These are phyloP conservation scores for Cheracebus regulus DNA, from an alignment of 2,797 vertebrate genomes.

Conservation along the genomic window DNA sequence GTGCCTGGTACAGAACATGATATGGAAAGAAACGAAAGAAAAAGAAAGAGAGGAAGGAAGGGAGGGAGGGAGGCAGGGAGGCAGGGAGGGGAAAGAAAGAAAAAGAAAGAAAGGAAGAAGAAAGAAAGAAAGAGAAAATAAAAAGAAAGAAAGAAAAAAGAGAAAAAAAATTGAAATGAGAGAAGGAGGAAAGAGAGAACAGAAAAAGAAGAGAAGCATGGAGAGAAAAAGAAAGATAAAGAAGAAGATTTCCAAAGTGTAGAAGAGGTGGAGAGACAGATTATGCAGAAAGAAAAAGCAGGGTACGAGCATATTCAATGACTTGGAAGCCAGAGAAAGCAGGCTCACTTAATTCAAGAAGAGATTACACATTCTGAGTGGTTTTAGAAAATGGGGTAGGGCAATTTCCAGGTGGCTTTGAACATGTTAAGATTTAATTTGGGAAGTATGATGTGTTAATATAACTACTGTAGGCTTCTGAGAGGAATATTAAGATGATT, in stretches of 20 bases:
- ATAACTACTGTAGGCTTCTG: neutral
- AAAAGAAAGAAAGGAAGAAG: accelerated
- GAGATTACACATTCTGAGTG: neutral
- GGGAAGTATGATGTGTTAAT: neutral
- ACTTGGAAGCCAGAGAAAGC: neutral
- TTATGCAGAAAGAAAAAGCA: neutral
- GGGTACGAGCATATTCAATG: neutral
- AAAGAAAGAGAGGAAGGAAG: neutral
- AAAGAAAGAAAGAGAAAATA: neutral
- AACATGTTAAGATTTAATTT: conserved; percentile 26
- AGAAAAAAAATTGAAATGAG: too few relatives aligned
- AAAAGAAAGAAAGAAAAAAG: neutral
- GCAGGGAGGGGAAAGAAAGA: neutral
- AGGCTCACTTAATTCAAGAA: neutral
- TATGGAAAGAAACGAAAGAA: neutral
- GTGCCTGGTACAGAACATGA: neutral
- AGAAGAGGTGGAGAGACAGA: neutral
- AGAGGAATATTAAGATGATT: neutral
- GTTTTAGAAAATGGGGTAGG: neutral
- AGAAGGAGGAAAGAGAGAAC: accelerated
- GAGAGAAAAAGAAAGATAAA: neutral
- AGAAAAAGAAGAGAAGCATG: neutral
- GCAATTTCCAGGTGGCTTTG: conserved; percentile 18
- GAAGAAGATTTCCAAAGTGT: neutral
- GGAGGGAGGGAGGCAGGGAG: conserved; percentile 47